A percentile compares a stretch with the other conserved stretches of the same genome.
These are phyloP conservation scores for Aphyosemion australe DNA, from an alignment of 2,113 vertebrate species.

Conservation along the genomic window DNA sequence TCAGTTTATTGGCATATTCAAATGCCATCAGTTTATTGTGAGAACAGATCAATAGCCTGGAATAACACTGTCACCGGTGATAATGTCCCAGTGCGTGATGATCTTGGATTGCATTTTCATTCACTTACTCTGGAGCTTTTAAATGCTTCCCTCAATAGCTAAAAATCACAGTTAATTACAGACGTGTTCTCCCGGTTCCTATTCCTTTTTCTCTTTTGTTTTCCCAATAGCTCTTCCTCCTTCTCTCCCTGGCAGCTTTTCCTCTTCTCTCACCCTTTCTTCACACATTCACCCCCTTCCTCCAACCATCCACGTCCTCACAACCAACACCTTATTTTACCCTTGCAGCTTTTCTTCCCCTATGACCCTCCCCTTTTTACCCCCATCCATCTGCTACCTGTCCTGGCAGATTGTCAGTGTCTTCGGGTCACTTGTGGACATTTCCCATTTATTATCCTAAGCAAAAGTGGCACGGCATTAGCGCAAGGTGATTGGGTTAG, in stretches of 20 bases:
- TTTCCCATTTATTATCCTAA: conserved; percentile 74
- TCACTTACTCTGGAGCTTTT: conserved; percentile 60
- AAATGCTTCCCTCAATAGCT: conserved; percentile 36
- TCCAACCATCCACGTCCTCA: conserved; percentile 1
- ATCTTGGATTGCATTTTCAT: conserved; percentile 64
- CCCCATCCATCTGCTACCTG: conserved; percentile 3
- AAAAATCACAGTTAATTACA: conserved; percentile 35
- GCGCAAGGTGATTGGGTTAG: conserved; percentile 69
- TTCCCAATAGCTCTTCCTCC: conserved; percentile 14
- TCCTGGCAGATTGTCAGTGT: conserved; percentile 50
- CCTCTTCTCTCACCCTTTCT: conserved; percentile 5
- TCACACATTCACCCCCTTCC: conserved; percentile 6
- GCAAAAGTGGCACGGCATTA: conserved; percentile 74
- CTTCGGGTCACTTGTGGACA: conserved; percentile 66
- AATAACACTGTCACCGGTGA: conserved; percentile 73
- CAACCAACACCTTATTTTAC: conserved; percentile 29
- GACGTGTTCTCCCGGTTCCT: conserved; percentile 24
- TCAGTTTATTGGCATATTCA: conserved; percentile 75
- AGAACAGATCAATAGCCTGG: conserved; percentile 67
- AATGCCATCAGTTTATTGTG: conserved; percentile 76
- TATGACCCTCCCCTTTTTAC: conserved; percentile 12
- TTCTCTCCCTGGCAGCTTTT: conserved; percentile 3
- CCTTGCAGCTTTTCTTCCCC: conserved; percentile 12
- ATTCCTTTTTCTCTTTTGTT: conserved; percentile 1
- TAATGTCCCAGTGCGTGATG: conserved; percentile 60